phyloP scores from a whole-genome alignment of 2,797 vertebrate species.

The Myoxocephalus aenaeus region DNA sequence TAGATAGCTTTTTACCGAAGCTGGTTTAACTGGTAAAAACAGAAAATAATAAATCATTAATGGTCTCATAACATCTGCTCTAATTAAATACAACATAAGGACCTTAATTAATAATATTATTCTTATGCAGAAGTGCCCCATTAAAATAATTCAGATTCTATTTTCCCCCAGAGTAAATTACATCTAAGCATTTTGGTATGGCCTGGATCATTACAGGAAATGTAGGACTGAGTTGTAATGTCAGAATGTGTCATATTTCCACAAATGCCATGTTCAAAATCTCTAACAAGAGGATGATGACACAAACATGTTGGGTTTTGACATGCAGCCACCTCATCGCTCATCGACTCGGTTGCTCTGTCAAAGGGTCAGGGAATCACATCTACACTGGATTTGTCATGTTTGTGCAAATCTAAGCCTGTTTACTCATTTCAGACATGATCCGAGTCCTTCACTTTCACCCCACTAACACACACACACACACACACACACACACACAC shows the following conservation, averaged over 20 bases:
- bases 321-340: conserved; percentile 6
- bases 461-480: neutral
- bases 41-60: conserved; percentile 37
- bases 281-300: conserved; percentile 4
- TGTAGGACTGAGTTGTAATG: conserved; percentile 6
- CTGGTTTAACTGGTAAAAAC: conserved; percentile 26
- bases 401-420: conserved; percentile 65
- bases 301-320: conserved; percentile 18
- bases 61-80: conserved; percentile 36
- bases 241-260: neutral
- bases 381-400: conserved; percentile 50
- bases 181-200: neutral
- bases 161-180: conserved; percentile 10
- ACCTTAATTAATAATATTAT: conserved; percentile 39
- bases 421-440: conserved; percentile 59
- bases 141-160: neutral
- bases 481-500: conserved; percentile 9
- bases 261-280: conserved; percentile 9
- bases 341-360: neutral
- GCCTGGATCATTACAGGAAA: conserved; percentile 2
- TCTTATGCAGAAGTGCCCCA: conserved; percentile 5
- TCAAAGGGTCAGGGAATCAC: conserved; percentile 48
- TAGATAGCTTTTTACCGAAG: conserved; percentile 32
- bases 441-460: conserved; percentile 49
- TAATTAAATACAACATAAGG: conserved; percentile 32